phyloP scores from a whole-genome alignment of 1,140 invertebrate genomes.

The Chironomus tepperi region DNA sequence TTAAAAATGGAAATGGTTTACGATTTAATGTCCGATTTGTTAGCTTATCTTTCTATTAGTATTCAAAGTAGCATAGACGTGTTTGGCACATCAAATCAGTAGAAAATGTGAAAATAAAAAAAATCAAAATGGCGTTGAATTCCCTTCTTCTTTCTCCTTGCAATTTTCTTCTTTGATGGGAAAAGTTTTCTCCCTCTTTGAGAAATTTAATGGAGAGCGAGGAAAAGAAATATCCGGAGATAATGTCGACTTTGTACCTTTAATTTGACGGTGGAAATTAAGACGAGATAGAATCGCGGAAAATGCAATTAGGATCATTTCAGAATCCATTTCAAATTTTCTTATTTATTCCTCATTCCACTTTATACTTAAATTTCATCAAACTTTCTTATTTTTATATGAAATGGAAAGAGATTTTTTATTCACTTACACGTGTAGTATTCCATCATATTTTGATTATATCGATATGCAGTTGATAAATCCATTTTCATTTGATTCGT shows the following conservation, averaged over 20 bases:
- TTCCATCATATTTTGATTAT: slow-evolving; percentile 98
- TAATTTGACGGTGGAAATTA: neutral
- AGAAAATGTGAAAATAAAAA: neutral
- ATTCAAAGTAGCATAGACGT: too few relatives aligned
- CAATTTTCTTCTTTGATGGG: neutral
- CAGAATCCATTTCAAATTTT: too few relatives aligned
- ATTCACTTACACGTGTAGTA: slow-evolving; percentile 88
- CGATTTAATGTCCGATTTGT: too few relatives aligned
- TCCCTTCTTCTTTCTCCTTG: neutral
- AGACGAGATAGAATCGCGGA: neutral
- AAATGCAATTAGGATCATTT: neutral
- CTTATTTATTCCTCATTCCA: too few relatives aligned
- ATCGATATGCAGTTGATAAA: slow-evolving; percentile 85
- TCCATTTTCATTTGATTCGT: slow-evolving; percentile 51
- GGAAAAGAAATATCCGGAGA: neutral
- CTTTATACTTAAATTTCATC: too few relatives aligned
- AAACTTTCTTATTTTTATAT: neutral
- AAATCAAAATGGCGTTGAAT: slow-evolving; percentile 20
- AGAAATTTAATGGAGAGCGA: neutral
- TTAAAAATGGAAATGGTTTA: too few relatives aligned
- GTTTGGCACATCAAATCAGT: too few relatives aligned
- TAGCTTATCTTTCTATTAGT: too few relatives aligned
- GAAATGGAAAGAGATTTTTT: neutral
- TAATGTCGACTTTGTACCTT: neutral
- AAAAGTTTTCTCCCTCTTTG: neutral